Conservation (phyloP, 2,888 invertebrate genomes). For the Brachylomia viminalis region DNA sequence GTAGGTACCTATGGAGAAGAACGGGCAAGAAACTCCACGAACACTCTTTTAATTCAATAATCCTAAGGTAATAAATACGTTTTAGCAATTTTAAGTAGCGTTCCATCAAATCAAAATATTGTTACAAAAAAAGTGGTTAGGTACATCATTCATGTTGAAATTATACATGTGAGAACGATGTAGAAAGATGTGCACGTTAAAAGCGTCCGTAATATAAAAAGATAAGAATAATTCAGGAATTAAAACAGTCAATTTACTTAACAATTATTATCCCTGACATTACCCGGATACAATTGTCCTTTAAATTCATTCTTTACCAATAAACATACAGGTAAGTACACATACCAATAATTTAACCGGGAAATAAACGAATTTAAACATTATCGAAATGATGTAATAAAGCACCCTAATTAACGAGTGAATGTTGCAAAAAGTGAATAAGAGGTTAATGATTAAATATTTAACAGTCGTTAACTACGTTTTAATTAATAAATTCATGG, state of each 20-base stretch:
- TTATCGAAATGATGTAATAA: conserved; percentile 14
- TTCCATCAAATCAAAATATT: no score
- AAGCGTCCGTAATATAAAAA: no score
- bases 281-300: background rate
- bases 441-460: conserved; percentile 14
- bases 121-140: no score
- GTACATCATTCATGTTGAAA: no score
- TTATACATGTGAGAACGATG: no score
- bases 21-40: no score
- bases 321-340: background rate
- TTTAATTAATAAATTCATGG: conserved; percentile 12
- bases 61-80: no score
- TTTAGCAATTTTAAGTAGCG: no score
- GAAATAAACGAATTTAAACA: background rate
- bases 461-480: background rate
- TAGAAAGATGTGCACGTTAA: no score
- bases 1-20: no score
- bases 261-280: background rate
- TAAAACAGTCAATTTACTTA: background rate
- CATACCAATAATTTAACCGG: background rate
- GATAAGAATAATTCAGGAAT: no score
- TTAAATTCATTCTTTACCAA: background rate
- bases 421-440: conserved; percentile 7
- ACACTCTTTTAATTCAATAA: no score
- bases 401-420: conserved; percentile 7